Evolutionary conservation across 2,797 vertebrate species (phyloP).

Genomic region (Podarcis lilfordi): DNA sequence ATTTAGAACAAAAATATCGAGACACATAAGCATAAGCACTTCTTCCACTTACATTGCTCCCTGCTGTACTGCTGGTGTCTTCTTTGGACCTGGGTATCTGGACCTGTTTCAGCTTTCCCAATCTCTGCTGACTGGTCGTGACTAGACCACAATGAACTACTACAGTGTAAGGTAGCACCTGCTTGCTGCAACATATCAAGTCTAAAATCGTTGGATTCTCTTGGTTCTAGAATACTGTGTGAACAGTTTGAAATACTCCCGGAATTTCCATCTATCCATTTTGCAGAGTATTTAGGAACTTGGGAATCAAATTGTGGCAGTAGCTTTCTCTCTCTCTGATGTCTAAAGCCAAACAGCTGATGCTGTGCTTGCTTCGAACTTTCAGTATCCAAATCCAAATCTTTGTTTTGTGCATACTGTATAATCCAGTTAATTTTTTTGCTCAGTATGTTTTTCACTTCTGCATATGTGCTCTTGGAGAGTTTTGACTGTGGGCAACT

Average conservation of each 20-base stretch:
- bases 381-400: conserved; percentile 81
- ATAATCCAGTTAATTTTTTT: conserved; percentile 95
- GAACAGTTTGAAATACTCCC: conserved; percentile 73
- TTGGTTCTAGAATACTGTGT: conserved; percentile 82
- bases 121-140: conserved; percentile 70
- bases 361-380: conserved; percentile 82
- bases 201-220: conserved; percentile 77
- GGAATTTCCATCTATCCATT: conserved; percentile 81
- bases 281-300: conserved; percentile 91
- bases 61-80: conserved; percentile 77
- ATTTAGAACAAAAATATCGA: neutral
- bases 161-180: conserved; percentile 66
- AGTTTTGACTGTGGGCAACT: conserved; percentile 90
- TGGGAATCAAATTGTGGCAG: conserved; percentile 89
- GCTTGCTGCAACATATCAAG: conserved; percentile 80
- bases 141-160: conserved; percentile 77
- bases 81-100: conserved; percentile 52
- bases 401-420: conserved; percentile 95
- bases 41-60: conserved; percentile 87
- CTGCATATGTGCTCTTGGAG: conserved; percentile 91
- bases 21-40: neutral
- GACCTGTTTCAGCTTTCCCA: conserved; percentile 70
- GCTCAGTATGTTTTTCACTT: conserved; percentile 92
- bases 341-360: conserved; percentile 86
- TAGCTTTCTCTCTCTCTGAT: conserved; percentile 86